A percentile compares a stretch with the other conserved stretches of the same genome.
phyloP scores from a whole-genome alignment of 1,140 invertebrate genomes.

The Pollicipes pollicipes region DNA sequence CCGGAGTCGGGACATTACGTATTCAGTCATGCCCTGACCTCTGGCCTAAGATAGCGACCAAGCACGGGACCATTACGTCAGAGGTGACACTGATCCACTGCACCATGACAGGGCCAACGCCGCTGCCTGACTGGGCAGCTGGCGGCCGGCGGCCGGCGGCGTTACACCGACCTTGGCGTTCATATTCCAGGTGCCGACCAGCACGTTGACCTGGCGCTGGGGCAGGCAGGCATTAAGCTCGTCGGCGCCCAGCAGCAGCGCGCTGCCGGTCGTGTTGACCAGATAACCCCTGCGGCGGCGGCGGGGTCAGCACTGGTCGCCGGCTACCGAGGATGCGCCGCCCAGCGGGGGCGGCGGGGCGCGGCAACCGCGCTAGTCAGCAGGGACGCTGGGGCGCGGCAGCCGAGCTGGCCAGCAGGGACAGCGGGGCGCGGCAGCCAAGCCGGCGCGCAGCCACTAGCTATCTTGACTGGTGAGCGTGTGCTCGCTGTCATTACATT shows the following conservation, averaged over 20 bases:
- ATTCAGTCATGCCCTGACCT: neutral
- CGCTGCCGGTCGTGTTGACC: neutral
- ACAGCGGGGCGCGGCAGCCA: too few relatives aligned
- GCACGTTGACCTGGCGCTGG: slow-evolving; percentile 62
- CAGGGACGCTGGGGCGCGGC: too few relatives aligned
- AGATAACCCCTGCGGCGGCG: neutral
- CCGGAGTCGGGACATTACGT: slow-evolving; percentile 3
- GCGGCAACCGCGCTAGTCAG: too few relatives aligned
- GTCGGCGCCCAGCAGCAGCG: slow-evolving; percentile 46
- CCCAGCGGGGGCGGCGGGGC: too few relatives aligned
- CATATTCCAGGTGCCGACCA: slow-evolving; percentile 93
- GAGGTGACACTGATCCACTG: slow-evolving; percentile 5
- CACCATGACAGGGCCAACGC: too few relatives aligned
- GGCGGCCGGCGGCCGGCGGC: slow-evolving; percentile 11
- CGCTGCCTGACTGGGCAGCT: too few relatives aligned
- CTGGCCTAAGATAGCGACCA: neutral
- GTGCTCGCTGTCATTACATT: too few relatives aligned
- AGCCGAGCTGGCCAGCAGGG: too few relatives aligned
- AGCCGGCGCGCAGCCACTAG: too few relatives aligned
- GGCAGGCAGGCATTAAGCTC: slow-evolving; percentile 74
- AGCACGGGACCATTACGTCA: slow-evolving; percentile 3
- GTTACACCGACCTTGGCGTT: slow-evolving; percentile 51
- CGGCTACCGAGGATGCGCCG: too few relatives aligned
- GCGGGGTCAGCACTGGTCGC: neutral
- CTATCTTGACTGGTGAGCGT: too few relatives aligned